Conservation (phyloP, 1,140 invertebrate species). For the Melanaphis sacchari region DNA sequence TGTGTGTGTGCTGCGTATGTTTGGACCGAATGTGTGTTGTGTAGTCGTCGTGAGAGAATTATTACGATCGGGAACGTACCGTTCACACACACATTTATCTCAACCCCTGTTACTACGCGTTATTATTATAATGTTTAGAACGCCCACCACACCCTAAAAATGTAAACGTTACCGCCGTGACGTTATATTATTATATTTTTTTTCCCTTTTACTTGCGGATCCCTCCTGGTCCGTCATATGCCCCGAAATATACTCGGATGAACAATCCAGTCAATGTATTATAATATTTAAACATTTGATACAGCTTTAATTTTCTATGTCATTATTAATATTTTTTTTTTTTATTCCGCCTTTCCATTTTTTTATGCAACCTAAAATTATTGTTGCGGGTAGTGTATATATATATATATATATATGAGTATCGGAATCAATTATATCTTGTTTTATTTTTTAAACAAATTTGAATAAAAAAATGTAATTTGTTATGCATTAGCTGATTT, state of each 20-base stretch:
- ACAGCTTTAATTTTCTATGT: neutral
- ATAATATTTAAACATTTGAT: neutral
- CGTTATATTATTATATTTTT: conserved; percentile 20
- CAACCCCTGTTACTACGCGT: conserved; percentile 41
- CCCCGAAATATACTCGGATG: neutral
- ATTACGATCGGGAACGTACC: conserved; percentile 12
- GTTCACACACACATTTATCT: neutral
- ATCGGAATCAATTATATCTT: neutral
- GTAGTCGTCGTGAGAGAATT: neutral
- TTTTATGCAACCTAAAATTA: neutral
- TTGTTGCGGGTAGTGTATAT: neutral
- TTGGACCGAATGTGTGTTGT: neutral
- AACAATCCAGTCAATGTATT: neutral
- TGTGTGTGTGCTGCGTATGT: conserved; percentile 35
- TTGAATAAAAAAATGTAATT: neutral
- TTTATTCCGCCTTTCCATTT: neutral
- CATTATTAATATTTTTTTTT: neutral
- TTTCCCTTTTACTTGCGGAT: neutral
- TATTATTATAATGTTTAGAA: conserved; percentile 47
- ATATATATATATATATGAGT: neutral
- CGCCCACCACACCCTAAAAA: conserved; percentile 54
- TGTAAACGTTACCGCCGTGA: neutral
- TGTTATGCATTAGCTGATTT: neutral
- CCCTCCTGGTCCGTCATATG: too few relatives aligned
- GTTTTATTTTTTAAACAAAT: neutral